A percentile compares a stretch with the other conserved stretches of the same genome.
Conservation (phyloP, 2,113 vertebrate genomes). For the Alosa alosa region DNA sequence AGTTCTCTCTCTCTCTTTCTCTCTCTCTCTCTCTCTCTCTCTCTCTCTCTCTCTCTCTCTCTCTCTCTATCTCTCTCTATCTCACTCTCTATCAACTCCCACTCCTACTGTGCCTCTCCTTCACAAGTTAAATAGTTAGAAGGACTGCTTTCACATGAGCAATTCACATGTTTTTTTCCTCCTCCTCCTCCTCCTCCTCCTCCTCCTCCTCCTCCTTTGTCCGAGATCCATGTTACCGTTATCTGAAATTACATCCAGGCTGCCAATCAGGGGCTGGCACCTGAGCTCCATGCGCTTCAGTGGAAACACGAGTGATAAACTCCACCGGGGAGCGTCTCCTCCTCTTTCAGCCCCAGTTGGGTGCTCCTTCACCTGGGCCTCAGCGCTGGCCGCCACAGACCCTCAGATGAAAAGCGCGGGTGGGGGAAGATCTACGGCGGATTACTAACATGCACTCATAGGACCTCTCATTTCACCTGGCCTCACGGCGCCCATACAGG, state of each 20-base stretch:
- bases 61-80: too few species aligned
- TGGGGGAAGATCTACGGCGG: background rate
- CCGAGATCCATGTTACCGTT: constrained; percentile 41
- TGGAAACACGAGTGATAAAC: constrained; percentile 37
- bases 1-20: constrained; percentile 11
- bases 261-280: constrained; percentile 44
- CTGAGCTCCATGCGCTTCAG: constrained; percentile 36
- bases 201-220: constrained; percentile 1
- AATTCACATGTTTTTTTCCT: background rate
- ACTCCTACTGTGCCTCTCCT: background rate
- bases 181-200: too few species aligned
- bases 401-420: background rate
- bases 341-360: background rate
- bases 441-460: background rate
- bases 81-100: background rate
- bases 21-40: constrained; percentile 11
- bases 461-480: background rate
- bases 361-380: background rate
- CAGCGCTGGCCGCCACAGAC: background rate
- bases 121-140: background rate
- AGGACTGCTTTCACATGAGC: background rate
- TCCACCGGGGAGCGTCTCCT: constrained; percentile 13
- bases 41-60: constrained; percentile 5
- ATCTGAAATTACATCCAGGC: constrained; percentile 52
- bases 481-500: background rate